These are phyloP conservation scores for Circaetus gallicus DNA, from an alignment of 2,113 vertebrate genomes.

Conservation along the genomic window DNA sequence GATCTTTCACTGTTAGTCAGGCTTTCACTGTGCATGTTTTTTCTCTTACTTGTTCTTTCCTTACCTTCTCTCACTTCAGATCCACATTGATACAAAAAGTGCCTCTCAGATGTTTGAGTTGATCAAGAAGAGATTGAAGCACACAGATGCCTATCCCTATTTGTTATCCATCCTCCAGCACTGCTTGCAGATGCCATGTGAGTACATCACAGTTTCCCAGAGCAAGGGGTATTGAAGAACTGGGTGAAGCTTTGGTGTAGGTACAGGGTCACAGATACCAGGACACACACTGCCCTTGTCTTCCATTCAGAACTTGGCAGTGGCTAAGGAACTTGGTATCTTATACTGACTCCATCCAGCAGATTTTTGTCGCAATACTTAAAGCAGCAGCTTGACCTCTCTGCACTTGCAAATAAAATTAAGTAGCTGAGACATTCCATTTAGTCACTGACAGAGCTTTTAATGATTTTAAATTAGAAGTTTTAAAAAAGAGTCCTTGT, in stretches of 20 bases:
- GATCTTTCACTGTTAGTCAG: background rate
- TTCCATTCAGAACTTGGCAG: background rate
- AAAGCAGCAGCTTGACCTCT: background rate
- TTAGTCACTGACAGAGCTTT: background rate
- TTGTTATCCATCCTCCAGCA: conserved; percentile 94
- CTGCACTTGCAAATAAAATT: background rate
- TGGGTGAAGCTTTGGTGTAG: background rate
- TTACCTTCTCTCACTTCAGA: conserved; percentile 62
- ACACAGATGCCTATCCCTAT: conserved; percentile 94
- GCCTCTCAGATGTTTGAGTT: conserved; percentile 95
- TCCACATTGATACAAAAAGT: conserved; percentile 95
- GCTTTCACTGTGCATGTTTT: background rate
- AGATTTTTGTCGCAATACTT: background rate
- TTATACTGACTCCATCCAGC: background rate
- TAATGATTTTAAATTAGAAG: background rate
- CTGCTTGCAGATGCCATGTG: conserved; percentile 95
- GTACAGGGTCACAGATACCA: background rate
- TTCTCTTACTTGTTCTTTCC: background rate
- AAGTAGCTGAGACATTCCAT: background rate
- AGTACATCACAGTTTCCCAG: conserved; percentile 59
- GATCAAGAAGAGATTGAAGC: conserved; percentile 92
- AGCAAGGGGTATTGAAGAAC: background rate
- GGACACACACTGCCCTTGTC: background rate
- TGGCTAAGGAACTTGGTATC: background rate
- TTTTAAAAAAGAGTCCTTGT: background rate